Conservation (phyloP, 2,113 vertebrate species). For the Bothrops jararaca region DNA sequence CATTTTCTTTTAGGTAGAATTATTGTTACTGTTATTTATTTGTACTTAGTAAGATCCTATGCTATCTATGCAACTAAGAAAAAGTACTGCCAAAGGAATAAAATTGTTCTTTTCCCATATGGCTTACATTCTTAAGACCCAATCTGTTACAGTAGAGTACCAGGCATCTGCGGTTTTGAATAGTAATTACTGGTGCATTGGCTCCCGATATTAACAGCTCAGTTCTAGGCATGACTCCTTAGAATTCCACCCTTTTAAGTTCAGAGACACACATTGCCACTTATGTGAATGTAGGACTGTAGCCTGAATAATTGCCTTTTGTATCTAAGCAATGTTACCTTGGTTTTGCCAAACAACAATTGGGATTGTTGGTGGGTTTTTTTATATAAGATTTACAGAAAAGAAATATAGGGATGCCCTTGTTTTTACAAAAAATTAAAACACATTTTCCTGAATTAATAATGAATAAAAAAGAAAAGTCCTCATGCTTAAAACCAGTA, state of each 20-base stretch:
- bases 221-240: background rate
- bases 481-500: background rate
- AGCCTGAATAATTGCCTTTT: background rate
- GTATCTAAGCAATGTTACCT: background rate
- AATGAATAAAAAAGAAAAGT: background rate
- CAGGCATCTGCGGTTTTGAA: background rate
- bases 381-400: background rate
- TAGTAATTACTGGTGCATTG: background rate
- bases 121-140: background rate
- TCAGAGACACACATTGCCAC: background rate
- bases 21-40: background rate
- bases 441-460: background rate
- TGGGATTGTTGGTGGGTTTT: background rate
- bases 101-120: background rate
- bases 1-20: background rate
- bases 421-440: background rate
- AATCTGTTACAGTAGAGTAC: background rate
- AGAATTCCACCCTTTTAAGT: background rate
- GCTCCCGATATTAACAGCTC: background rate
- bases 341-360: background rate
- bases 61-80: background rate
- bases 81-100: background rate
- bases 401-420: background rate
- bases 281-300: background rate
- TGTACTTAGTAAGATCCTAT: background rate